These are phyloP conservation scores for Microplitis manilae DNA, from an alignment of 2,888 invertebrate species.

Conservation along the genomic window DNA sequence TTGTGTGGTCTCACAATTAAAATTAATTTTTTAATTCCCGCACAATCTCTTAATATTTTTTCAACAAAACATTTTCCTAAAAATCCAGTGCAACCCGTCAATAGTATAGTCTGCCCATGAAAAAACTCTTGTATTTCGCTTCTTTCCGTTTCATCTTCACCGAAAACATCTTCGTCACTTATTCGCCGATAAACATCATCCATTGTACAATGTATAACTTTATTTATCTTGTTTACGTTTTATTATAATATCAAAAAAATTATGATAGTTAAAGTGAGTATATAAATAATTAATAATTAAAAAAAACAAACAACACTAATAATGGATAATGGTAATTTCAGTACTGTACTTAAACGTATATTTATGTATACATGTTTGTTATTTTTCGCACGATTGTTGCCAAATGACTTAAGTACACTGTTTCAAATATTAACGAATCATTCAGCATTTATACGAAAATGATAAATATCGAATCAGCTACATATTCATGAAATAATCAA, in stretches of 20 bases:
- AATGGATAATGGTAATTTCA: too few species aligned
- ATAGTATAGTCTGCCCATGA: conserved; percentile 55
- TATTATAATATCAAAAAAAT: neutral
- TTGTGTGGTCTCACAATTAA: conserved; percentile 49
- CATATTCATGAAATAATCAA: conserved; percentile 21
- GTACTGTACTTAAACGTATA: too few species aligned
- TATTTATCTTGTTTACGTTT: neutral
- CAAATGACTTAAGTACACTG: neutral
- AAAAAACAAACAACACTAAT: too few species aligned
- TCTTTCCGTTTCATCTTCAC: conserved; percentile 31
- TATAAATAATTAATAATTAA: too few species aligned
- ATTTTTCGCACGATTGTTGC: neutral
- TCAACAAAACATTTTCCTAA: conserved; percentile 58
- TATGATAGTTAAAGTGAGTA: too few species aligned
- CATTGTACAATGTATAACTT: conserved; percentile 35
- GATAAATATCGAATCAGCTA: neutral
- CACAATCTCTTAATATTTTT: conserved; percentile 56
- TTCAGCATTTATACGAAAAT: conserved; percentile 2
- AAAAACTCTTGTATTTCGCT: conserved; percentile 57
- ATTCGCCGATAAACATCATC: conserved; percentile 54
- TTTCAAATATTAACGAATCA: neutral
- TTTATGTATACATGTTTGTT: too few species aligned
- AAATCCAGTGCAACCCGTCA: conserved; percentile 58
- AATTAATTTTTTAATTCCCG: conserved; percentile 55
- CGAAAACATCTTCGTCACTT: conserved; percentile 47